phyloP scores from a whole-genome alignment of 2,888 invertebrate genomes.

The Drosophila villosipedis region DNA sequence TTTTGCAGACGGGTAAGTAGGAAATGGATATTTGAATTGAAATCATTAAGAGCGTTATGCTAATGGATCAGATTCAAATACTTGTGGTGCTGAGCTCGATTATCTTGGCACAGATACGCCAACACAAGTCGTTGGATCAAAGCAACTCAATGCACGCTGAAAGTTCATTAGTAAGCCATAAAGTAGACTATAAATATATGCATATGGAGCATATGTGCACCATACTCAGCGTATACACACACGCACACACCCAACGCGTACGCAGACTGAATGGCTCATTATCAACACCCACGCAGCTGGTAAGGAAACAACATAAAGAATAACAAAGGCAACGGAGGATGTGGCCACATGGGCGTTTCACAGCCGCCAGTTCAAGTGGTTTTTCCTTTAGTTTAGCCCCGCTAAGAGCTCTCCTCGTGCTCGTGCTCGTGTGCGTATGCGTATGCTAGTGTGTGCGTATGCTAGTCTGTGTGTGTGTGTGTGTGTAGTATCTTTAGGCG shows the following conservation, averaged over 20 bases:
- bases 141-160: slow-evolving; percentile 63
- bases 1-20: background rate
- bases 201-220: slow-evolving; percentile 50
- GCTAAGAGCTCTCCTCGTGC: slow-evolving; percentile 30
- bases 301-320: slow-evolving; percentile 31
- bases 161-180: slow-evolving; percentile 80
- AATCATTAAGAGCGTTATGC: slow-evolving; percentile 14
- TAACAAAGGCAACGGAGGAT: slow-evolving; percentile 40
- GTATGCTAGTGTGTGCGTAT: background rate
- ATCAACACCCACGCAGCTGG: slow-evolving; percentile 70
- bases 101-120: slow-evolving; percentile 26
- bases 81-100: slow-evolving; percentile 18
- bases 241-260: slow-evolving; percentile 19
- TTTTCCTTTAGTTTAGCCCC: slow-evolving; percentile 64
- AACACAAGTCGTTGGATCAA: slow-evolving; percentile 53
- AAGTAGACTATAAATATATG: slow-evolving; percentile 77
- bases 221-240: slow-evolving; percentile 30
- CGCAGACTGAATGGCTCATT: slow-evolving; percentile 68
- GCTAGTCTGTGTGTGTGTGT: slow-evolving; percentile 15
- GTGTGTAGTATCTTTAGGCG: slow-evolving; percentile 73
- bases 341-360: slow-evolving; percentile 40
- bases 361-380: slow-evolving; percentile 72
- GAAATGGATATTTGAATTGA: slow-evolving; percentile 20
- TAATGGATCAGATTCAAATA: slow-evolving; percentile 23
- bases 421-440: background rate